Conservation (phyloP, 2,113 vertebrate genomes). For the Oostethus manadensis region DNA sequence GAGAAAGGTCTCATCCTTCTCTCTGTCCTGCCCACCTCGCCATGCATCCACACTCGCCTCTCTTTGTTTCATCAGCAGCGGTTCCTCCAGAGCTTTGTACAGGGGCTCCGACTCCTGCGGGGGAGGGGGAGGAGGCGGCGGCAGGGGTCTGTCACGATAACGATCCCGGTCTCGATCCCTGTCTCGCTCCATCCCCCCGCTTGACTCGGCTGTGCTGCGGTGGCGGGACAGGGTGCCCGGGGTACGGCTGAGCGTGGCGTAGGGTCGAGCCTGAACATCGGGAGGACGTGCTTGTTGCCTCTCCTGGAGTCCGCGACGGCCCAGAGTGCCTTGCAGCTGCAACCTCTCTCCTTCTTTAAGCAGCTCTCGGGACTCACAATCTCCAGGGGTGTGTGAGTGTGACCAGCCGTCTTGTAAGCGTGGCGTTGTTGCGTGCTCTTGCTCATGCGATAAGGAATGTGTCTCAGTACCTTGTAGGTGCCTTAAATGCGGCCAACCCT, state of each 20-base stretch:
- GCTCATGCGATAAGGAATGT: constrained; percentile 31
- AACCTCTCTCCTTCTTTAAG: constrained; percentile 52
- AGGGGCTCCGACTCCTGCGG: constrained; percentile 80
- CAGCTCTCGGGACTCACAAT: constrained; percentile 44
- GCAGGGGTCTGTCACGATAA: constrained; percentile 63
- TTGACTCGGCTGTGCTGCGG: constrained; percentile 41
- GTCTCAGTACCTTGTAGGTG: constrained; percentile 52
- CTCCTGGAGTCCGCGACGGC: constrained; percentile 59
- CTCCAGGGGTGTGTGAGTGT: constrained; percentile 34
- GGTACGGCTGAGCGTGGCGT: constrained; percentile 62
- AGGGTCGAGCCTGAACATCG: constrained; percentile 62
- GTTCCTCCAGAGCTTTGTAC: constrained; percentile 85
- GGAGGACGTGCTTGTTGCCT: constrained; percentile 56
- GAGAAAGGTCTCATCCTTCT: constrained; percentile 57
- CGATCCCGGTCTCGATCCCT: constrained; percentile 63
- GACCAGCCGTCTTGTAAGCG: constrained; percentile 62
- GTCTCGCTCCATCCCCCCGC: constrained; percentile 46
- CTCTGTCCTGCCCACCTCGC: constrained; percentile 48
- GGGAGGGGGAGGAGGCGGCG: constrained; percentile 69
- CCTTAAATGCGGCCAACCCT: constrained; percentile 51
- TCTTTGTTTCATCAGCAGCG: constrained; percentile 61
- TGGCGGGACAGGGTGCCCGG: constrained; percentile 62
- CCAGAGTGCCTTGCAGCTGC: constrained; percentile 62
- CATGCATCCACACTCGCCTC: constrained; percentile 46
- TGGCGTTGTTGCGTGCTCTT: constrained; percentile 40